Evolutionary conservation across 2,113 vertebrate genomes (phyloP), one percentile per base, ranked within the genome.

Genomic region (Hypanus sabinus): DNA sequence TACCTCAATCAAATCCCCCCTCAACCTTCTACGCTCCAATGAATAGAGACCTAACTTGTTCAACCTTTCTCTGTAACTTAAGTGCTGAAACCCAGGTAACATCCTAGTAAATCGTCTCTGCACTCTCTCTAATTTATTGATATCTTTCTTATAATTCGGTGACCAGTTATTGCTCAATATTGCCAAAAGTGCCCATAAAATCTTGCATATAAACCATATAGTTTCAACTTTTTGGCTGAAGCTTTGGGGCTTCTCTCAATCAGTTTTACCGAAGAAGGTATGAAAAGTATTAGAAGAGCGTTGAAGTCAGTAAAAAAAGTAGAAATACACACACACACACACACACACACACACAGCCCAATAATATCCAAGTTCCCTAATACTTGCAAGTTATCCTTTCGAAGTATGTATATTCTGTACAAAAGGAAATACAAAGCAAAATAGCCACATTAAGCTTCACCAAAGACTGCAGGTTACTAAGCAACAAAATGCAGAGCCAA

Each of bases 401-500:
- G 73, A 70, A 18, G 27, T 38, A 27, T 22, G 6, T 55, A 46
- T 46, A 93, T 27, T 30, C 20, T 30, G 38, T 24, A 5, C 60
- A 87, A 87, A 46, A 36, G 16, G 33, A 33, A 88, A 46, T 83
- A 12, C 65, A 70, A 70, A 70, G 36, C n/a, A 55, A 93, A 93
- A 55, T 65, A 73, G 38, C 38, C 22, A 93, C 36, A 36, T 93
- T 73, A 73, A 38, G 70, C 70, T 73, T 46, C 36, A 90, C 65
- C 57, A 46, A 93, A 75, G 38, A 46, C 91, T 93, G 68, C 91
- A 93, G 91, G 91, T 93, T 93, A 73, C 91, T 93, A 46, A 24
- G 91, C 91, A 93, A 93, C 91, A 30, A 8, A 30, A 27, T 11
- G 30, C 60, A 36, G 30, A 65, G 85, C 60, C 60, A 93, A 93